A percentile compares a stretch with the other conserved stretches of the same genome.
phyloP scores from a whole-genome alignment of 2,888 invertebrate species.

The Chalcosyrphus nemorum region DNA sequence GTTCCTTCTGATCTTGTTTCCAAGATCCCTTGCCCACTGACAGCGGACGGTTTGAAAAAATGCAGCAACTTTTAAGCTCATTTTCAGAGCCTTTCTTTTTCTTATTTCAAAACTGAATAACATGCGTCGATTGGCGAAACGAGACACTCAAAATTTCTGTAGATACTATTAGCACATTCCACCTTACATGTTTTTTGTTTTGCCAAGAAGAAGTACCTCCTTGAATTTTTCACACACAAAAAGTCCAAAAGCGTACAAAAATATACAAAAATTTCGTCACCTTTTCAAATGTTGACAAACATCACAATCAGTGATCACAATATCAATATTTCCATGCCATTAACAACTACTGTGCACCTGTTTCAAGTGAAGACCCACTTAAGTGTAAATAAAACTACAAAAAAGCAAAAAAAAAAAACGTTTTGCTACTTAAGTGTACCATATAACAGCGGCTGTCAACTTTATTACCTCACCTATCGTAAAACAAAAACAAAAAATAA shows the following conservation, averaged over 20 bases:
- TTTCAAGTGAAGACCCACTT: constrained; percentile 48
- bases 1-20: too few relatives aligned
- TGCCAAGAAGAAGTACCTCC: too few relatives aligned
- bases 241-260: not conserved
- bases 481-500: constrained; percentile 9
- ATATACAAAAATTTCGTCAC: not conserved
- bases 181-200: too few relatives aligned
- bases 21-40: too few relatives aligned
- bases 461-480: constrained; percentile 41
- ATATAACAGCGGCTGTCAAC: constrained; percentile 3
- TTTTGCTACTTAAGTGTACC: constrained; percentile 19
- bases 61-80: too few relatives aligned
- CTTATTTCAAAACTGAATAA: too few relatives aligned
- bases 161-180: too few relatives aligned
- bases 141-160: too few relatives aligned
- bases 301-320: constrained; percentile 18
- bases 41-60: too few relatives aligned
- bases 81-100: too few relatives aligned
- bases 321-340: constrained; percentile 36
- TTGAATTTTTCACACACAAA: too few relatives aligned
- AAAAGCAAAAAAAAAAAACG: not conserved
- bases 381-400: constrained; percentile 20
- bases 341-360: constrained; percentile 56
- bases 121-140: too few relatives aligned
- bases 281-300: constrained; percentile 23